phyloP scores from a whole-genome alignment of 2,888 invertebrate species.

The Atrina japonica region DNA sequence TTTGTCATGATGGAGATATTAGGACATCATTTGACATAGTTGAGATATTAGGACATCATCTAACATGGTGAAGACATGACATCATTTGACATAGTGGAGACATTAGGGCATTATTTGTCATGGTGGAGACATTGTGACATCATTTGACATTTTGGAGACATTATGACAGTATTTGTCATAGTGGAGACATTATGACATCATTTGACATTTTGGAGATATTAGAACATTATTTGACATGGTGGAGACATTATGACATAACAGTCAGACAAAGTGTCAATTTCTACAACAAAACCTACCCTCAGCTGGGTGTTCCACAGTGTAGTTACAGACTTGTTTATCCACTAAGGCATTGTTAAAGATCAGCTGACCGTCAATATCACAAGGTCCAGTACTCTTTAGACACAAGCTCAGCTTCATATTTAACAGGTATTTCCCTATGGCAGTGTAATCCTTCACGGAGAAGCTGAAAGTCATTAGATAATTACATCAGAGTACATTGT shows the following conservation, averaged over 20 bases:
- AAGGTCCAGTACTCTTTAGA: slow-evolving; percentile 36
- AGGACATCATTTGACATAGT: too few relatives aligned
- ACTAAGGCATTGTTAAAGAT: slow-evolving; percentile 27
- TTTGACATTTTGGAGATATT: neutral
- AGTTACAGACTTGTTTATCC: slow-evolving; percentile 23
- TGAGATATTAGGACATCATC: too few relatives aligned
- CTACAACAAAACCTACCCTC: slow-evolving; percentile 6
- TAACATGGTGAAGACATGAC: too few relatives aligned
- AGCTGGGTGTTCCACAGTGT: slow-evolving; percentile 23
- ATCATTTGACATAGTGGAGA: too few relatives aligned
- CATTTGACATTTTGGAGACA: too few relatives aligned
- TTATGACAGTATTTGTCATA: neutral
- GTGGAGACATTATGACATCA: neutral
- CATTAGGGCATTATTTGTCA: too few relatives aligned
- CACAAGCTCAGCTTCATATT: slow-evolving; percentile 40
- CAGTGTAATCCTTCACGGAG: slow-evolving; percentile 9
- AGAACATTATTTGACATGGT: neutral
- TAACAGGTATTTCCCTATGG: slow-evolving; percentile 26
- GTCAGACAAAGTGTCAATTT: neutral
- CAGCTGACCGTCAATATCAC: slow-evolving; percentile 25
- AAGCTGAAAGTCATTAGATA: slow-evolving; percentile 30
- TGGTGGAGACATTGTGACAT: neutral
- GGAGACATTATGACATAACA: neutral
- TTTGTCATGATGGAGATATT: too few relatives aligned
- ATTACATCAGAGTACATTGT: too few relatives aligned